phyloP scores from a whole-genome alignment of 2,888 invertebrate species.

The Camptogramma bilineatum region DNA sequence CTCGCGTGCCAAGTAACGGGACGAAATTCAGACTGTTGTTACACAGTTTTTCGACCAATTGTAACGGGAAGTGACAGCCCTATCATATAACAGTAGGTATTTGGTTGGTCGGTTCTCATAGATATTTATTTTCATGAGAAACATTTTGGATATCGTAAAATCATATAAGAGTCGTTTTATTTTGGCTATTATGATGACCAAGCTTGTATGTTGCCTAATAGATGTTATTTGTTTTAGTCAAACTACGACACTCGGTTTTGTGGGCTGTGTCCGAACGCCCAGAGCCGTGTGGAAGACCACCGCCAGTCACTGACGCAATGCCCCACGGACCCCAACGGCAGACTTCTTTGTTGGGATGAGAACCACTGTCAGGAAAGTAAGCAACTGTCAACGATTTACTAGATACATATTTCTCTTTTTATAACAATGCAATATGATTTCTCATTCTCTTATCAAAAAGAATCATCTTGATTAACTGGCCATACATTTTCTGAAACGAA shows the following conservation, averaged over 20 bases:
- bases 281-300: slow-evolving; percentile 64
- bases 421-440: no score
- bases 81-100: slow-evolving; percentile 17
- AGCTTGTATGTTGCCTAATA: neutral
- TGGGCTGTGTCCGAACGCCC: slow-evolving; percentile 72
- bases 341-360: slow-evolving; percentile 92
- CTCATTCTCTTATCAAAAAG: no score
- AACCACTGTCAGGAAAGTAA: slow-evolving; percentile 91
- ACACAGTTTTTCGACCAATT: slow-evolving; percentile 14
- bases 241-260: slow-evolving; percentile 84
- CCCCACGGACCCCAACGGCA: slow-evolving; percentile 70
- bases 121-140: slow-evolving; percentile 11
- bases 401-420: no score
- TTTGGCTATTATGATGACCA: neutral
- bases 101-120: slow-evolving; percentile 9
- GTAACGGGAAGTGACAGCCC: slow-evolving; percentile 23
- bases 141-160: neutral
- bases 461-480: no score
- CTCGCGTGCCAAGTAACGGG: slow-evolving; percentile 28
- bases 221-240: slow-evolving; percentile 58
- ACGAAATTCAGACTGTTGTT: slow-evolving; percentile 25
- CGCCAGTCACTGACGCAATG: slow-evolving; percentile 60
- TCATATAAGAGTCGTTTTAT: neutral
- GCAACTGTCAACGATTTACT: slow-evolving; percentile 37
- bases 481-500: no score